Evolutionary conservation across 2,797 vertebrate genomes (phyloP).

Genomic region (Alca torda): DNA sequence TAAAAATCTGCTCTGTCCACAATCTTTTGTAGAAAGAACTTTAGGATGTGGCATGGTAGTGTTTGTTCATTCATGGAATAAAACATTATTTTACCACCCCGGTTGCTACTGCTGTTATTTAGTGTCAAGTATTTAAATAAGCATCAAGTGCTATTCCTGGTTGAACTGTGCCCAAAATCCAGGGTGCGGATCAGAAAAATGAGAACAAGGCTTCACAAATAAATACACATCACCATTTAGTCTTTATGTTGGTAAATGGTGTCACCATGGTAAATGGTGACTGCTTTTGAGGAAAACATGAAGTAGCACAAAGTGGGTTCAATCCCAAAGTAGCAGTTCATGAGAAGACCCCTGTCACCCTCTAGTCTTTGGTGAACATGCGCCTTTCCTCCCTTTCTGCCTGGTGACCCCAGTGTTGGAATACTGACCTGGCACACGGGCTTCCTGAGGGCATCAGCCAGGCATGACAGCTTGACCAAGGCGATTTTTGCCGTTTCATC

Average conservation of each 20-base stretch:
- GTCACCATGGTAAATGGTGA: not conserved
- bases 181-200: not conserved
- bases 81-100: slow-evolving; percentile 90
- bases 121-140: not conserved
- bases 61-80: slow-evolving; percentile 87
- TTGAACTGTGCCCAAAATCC: not conserved
- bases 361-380: not conserved
- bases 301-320: not conserved
- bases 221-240: not conserved
- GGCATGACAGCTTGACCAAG: not conserved
- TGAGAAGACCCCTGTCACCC: not conserved
- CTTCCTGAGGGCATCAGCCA: not conserved
- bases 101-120: slow-evolving; percentile 56
- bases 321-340: not conserved
- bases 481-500: not conserved
- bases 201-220: not conserved
- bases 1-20: slow-evolving; percentile 69
- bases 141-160: not conserved
- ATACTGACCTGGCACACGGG: not conserved
- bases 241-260: not conserved
- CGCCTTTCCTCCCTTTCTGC: not conserved
- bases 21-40: slow-evolving; percentile 73
- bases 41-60: slow-evolving; percentile 86
- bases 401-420: not conserved
- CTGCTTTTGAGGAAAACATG: not conserved